Evolutionary conservation across 2,888 invertebrate species (phyloP), one percentile per base, ranked within the genome.

Genomic region (Byasa hedistus): DNA sequence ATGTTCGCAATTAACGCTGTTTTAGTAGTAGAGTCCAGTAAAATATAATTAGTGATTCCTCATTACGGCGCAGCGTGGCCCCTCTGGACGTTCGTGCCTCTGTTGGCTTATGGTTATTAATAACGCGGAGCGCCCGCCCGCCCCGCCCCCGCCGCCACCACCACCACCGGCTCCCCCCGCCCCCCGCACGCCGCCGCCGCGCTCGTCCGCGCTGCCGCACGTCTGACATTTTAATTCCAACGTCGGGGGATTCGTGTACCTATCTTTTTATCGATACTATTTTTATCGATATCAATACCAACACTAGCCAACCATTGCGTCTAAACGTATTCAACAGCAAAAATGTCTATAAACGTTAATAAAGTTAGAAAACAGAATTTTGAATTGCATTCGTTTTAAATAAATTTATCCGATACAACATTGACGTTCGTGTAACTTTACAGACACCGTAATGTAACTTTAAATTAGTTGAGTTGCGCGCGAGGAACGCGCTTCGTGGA

Each of bases 31-130:
- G 79, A 90, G 90, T 90, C 88, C 89, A 86, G 89, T 90, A 90
- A 90, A 91, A 91, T 90, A 90, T 90, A 91, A 91, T 91, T 91
- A 91, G 91, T 87, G 91, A 91, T 90, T 91, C 89, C 89, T 91
- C 90, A 91, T 91, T 91, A 91, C 85, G 79, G 88, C 84, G 85
- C 86, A 85, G 85, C 84, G 72, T 76, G 91, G 89, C 91, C 91
- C 89, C 91, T 91, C 91, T 91, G 91, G 90, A 90, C 90, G 89
- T 90, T 90, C 91, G 89, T 91, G 90, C 91, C 90, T 91, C 91
- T 90, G 87, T 87, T 83, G 89, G 91, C 91, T 91, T 91, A 91
- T 91, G 91, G 91, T 91, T 91, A 91, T 91, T 91, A 91, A 91
- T 91, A 91, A 90, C 91, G 84, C 86, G 83, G 82, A 81, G 83